Percentiles rank a stretch among this genome's conserved stretches.
phyloP scores from a whole-genome alignment of 2,888 invertebrate species.

The Tenthredo amoena region DNA sequence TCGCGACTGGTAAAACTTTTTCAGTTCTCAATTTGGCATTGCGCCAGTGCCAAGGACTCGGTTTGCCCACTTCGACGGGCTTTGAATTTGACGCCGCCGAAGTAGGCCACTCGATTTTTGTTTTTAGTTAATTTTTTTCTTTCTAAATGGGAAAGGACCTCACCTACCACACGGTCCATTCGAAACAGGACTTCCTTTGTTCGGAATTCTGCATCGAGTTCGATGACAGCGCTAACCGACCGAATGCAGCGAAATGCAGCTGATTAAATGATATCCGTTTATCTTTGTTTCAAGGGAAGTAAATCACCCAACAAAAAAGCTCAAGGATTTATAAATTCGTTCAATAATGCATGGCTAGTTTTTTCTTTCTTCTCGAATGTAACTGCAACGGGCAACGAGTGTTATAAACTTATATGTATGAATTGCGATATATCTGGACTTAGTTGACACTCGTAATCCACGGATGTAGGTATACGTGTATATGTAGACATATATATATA shows the following conservation, averaged over 20 bases:
- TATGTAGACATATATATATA: neutral
- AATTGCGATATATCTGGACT: constrained; percentile 5
- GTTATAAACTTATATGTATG: neutral
- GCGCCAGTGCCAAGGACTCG: constrained; percentile 36
- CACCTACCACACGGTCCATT: neutral
- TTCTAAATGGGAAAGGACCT: neutral
- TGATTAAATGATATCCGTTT: neutral
- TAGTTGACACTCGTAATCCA: constrained; percentile 35
- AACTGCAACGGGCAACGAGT: neutral
- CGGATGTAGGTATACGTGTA: neutral
- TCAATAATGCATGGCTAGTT: neutral
- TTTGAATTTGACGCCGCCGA: constrained; percentile 36
- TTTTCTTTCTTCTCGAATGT: neutral
- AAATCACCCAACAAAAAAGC: neutral
- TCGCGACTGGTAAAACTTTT: constrained; percentile 34
- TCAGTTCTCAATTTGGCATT: constrained; percentile 35
- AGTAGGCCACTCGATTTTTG: constrained; percentile 24
- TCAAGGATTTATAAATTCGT: neutral
- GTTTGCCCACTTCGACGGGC: constrained; percentile 28
- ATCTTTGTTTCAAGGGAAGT: neutral
- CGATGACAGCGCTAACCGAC: neutral
- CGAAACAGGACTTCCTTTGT: neutral
- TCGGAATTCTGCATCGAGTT: neutral
- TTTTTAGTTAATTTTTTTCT: neutral
- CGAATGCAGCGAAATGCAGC: neutral